Conservation (phyloP, 2,113 vertebrate species). For the Pithys albifrons region DNA sequence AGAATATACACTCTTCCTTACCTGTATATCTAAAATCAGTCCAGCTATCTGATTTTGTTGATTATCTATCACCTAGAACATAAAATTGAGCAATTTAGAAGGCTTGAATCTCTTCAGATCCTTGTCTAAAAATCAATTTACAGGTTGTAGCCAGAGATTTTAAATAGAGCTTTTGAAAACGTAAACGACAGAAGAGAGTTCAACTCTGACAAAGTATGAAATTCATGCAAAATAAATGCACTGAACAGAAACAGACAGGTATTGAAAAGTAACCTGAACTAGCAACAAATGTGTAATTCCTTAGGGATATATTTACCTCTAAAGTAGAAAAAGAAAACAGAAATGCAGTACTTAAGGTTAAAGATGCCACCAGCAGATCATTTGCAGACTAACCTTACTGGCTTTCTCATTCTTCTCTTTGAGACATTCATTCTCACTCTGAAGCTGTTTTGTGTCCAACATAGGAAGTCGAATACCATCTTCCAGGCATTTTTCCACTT, state of each 20-base stretch:
- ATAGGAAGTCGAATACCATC: slow-evolving; percentile 92
- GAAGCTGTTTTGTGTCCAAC: slow-evolving; percentile 90
- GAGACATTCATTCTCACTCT: slow-evolving; percentile 86
- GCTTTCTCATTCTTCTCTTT: slow-evolving; percentile 83
- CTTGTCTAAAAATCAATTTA: background rate
- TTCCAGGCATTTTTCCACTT: slow-evolving; percentile 93
- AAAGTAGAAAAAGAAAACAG: background rate
- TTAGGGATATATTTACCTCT: background rate
- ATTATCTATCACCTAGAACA: slow-evolving; percentile 84
- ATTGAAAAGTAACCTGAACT: background rate
- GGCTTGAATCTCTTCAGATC: background rate
- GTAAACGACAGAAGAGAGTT: background rate
- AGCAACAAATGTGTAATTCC: background rate
- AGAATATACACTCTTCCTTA: slow-evolving; percentile 59
- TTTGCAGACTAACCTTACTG: slow-evolving; percentile 77
- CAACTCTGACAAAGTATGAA: background rate
- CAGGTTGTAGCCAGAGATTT: background rate
- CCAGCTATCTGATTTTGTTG: slow-evolving; percentile 88
- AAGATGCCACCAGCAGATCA: background rate
- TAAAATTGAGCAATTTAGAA: slow-evolving; percentile 8
- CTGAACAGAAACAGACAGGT: background rate
- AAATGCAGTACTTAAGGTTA: background rate
- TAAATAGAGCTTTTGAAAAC: background rate
- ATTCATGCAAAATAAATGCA: background rate
- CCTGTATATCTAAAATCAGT: slow-evolving; percentile 81